These are phyloP conservation scores for Hydriomena furcata DNA, from an alignment of 2,888 invertebrate genomes.

Conservation along the genomic window DNA sequence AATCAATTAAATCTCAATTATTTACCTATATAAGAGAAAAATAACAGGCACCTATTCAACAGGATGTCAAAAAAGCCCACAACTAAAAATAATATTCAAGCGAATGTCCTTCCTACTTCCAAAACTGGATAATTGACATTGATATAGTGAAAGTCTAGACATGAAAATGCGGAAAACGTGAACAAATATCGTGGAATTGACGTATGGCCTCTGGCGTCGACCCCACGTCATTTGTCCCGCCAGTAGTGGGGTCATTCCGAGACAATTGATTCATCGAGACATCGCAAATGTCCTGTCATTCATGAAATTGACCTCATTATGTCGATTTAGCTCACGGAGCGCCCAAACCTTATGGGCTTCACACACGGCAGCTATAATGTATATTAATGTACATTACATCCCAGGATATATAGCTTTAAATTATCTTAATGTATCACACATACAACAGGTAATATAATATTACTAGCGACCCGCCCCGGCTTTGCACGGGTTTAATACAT, in stretches of 20 bases:
- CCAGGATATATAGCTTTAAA: too few relatives aligned
- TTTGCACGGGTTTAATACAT: too few relatives aligned
- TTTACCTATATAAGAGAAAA: too few relatives aligned
- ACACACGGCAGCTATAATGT: neutral
- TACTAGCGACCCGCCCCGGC: too few relatives aligned
- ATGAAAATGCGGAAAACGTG: slow-evolving; percentile 20
- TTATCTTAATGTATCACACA: too few relatives aligned
- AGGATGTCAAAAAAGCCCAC: too few relatives aligned
- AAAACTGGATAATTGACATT: slow-evolving; percentile 10
- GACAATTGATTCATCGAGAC: slow-evolving; percentile 79
- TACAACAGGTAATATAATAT: too few relatives aligned
- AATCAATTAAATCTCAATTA: too few relatives aligned
- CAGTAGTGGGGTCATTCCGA: slow-evolving; percentile 56
- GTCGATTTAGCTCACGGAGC: slow-evolving; percentile 8
- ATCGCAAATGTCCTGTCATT: slow-evolving; percentile 54
- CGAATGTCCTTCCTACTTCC: slow-evolving; percentile 5
- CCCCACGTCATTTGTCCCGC: slow-evolving; percentile 46
- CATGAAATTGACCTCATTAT: slow-evolving; percentile 34
- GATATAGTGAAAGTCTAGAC: slow-evolving; percentile 24
- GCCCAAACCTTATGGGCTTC: neutral
- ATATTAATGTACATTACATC: too few relatives aligned
- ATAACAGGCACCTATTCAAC: too few relatives aligned
- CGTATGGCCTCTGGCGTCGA: slow-evolving; percentile 32
- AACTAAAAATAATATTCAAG: too few relatives aligned
- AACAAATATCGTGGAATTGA: slow-evolving; percentile 22